Base-by-base conservation (phyloP, 2,113 vertebrate genomes). In the Mus musculus region DNA sequence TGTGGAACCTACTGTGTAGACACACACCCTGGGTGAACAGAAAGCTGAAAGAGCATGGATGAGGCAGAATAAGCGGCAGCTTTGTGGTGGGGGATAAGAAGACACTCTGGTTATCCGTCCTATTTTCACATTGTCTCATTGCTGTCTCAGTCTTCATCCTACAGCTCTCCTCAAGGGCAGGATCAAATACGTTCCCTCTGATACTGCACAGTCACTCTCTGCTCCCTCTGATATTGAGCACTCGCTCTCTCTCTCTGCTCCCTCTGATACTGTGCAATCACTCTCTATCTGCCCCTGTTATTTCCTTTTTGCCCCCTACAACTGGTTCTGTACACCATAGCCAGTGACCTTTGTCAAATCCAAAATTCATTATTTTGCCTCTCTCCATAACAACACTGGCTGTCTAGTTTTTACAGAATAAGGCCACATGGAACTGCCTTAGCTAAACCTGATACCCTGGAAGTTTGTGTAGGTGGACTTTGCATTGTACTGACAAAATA, bases 331-430 rank as follows among this genome's bases (percentile, higher is more conserved):
- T 93, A 28, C 9, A 9, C 5, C 28, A 5, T 73, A 92, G 22
- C 20, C 90, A 85, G 80, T 77, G 61, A 78, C 52, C 61, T 95
- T 92, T 94, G 69, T 26, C 42, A 95, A 91, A 89, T 28, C 26
- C 36, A 81, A 73, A 49, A 95, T 94, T 54, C n/a, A 73, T 49
- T 36, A 82, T 73, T 67, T 54, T 77, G 22, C 52, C 33, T 84
- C 67, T 49, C 22, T 42, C 36, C 28, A 26, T 17, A 72, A 28
- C 59, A 36, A 22, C 4, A 28, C 42, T 84, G 7, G 5, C 12
- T 33, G 20, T 71, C 30, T 1, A 10, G 17, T 77, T 89, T 77
- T 71, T 39, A 52, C 17, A 71, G 26, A 33, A 59, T 39, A 71
- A 36, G 72, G 42, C 14, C 22, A 59, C 13, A 26, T 5, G 36